Percentiles rank a stretch among this genome's conserved stretches.
These are phyloP conservation scores for Diloba caeruleocephala DNA, from an alignment of 2,888 invertebrate species.

Conservation along the genomic window DNA sequence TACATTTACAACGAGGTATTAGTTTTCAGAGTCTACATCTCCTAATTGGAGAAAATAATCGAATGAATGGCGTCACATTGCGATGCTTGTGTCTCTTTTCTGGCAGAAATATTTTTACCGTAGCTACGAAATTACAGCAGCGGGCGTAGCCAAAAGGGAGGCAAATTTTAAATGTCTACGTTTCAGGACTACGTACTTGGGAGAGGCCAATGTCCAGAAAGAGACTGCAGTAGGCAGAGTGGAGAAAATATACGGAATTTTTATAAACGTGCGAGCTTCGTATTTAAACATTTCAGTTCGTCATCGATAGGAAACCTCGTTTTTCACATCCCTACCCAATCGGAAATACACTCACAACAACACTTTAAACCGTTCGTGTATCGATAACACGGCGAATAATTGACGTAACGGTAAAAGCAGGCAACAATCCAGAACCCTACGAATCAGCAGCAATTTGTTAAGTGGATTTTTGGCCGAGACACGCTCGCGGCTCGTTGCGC, in stretches of 20 bases:
- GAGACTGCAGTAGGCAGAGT: too few relatives aligned
- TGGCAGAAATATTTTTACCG: too few relatives aligned
- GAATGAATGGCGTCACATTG: too few relatives aligned
- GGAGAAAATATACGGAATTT: too few relatives aligned
- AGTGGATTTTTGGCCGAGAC: constrained; percentile 90
- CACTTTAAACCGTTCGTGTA: constrained; percentile 72
- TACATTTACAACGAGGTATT: constrained; percentile 18
- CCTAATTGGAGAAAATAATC: not conserved
- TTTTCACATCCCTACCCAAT: constrained; percentile 38
- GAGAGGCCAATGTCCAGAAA: too few relatives aligned
- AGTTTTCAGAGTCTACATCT: constrained; percentile 19
- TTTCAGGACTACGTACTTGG: too few relatives aligned
- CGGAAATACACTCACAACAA: constrained; percentile 55
- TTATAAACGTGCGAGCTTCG: not conserved
- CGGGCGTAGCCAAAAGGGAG: too few relatives aligned
- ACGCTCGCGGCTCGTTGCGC: constrained; percentile 88
- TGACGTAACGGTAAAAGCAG: constrained; percentile 86
- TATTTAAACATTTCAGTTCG: not conserved
- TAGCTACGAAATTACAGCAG: too few relatives aligned
- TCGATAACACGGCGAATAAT: constrained; percentile 84
- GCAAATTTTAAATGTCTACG: too few relatives aligned
- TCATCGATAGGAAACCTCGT: not conserved
- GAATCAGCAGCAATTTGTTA: constrained; percentile 90
- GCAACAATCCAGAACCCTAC: constrained; percentile 88
- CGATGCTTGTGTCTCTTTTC: too few relatives aligned